Percentiles rank a stretch among this genome's conserved stretches.
Evolutionary conservation across 1,140 invertebrate species (phyloP).

Genomic region (Pachyrhynchus sulphureomaculatus): DNA sequence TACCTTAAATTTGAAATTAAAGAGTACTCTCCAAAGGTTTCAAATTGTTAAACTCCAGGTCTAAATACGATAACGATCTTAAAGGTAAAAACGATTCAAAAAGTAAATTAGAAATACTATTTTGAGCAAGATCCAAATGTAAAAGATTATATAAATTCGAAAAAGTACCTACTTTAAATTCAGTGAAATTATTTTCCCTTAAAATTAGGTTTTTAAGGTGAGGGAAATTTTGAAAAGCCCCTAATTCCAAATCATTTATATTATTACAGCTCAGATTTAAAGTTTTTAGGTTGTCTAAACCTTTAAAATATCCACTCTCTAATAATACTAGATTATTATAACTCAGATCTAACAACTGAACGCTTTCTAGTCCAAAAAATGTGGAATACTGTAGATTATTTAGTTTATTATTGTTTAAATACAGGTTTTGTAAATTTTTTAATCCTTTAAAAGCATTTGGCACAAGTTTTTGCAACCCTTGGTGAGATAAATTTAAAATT

Average conservation of each 20-base stretch:
- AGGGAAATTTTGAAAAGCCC: conserved; percentile 15
- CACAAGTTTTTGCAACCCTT: not conserved
- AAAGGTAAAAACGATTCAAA: conserved; percentile 17
- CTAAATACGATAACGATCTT: not conserved
- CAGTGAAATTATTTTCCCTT: not conserved
- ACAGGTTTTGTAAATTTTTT: not conserved
- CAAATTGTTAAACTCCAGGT: conserved; percentile 22
- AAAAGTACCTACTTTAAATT: conserved; percentile 17
- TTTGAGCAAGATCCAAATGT: conserved; percentile 7
- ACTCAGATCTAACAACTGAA: conserved; percentile 9
- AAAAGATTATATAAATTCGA: conserved; percentile 8
- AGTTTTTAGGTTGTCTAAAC: conserved; percentile 1
- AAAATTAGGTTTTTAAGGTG: not conserved
- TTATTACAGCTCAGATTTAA: conserved; percentile 13
- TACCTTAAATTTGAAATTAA: not conserved
- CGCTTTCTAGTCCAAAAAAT: not conserved
- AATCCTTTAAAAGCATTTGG: conserved; percentile 10
- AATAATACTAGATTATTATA: conserved; percentile 2
- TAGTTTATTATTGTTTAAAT: conserved; percentile 7
- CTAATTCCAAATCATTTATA: conserved; percentile 4
- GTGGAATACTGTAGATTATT: not conserved
- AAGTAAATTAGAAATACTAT: conserved; percentile 7
- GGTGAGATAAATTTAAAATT: not conserved
- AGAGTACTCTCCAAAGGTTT: not conserved
- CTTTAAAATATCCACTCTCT: not conserved